Evolutionary conservation across 2,797 vertebrate genomes (phyloP).

Genomic region (Vespertilio murinus): DNA sequence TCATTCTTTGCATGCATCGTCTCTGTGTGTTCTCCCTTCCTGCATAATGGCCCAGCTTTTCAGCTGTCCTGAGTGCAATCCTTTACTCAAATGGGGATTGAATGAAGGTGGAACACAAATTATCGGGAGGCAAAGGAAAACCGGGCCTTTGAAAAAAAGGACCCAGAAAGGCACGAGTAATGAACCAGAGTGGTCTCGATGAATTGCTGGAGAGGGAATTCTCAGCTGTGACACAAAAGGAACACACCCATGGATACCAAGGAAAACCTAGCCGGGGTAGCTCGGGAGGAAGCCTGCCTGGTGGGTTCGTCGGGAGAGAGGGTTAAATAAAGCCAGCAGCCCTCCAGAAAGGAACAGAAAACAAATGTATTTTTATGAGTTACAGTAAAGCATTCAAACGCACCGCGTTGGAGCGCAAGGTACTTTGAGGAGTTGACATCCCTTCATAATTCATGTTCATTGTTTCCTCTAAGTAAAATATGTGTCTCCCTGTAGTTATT

Average conservation of each 20-base stretch:
- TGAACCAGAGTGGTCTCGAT: slow-evolving; percentile 37
- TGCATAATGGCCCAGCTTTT: slow-evolving; percentile 52
- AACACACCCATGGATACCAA: background rate
- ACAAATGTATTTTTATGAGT: slow-evolving; percentile 68
- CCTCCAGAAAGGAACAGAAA: slow-evolving; percentile 68
- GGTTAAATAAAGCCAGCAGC: background rate
- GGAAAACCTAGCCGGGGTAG: slow-evolving; percentile 9
- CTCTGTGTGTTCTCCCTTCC: slow-evolving; percentile 49
- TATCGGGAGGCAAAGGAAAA: slow-evolving; percentile 54
- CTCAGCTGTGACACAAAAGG: slow-evolving; percentile 56
- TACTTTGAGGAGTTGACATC: slow-evolving; percentile 70
- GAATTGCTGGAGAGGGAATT: slow-evolving; percentile 62
- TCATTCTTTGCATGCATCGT: slow-evolving; percentile 42
- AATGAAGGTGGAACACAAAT: slow-evolving; percentile 62
- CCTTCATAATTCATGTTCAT: slow-evolving; percentile 80
- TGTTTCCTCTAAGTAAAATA: slow-evolving; percentile 84
- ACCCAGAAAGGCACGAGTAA: slow-evolving; percentile 39
- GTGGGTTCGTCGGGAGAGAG: background rate
- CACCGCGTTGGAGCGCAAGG: slow-evolving; percentile 78
- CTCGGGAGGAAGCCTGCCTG: slow-evolving; percentile 11
- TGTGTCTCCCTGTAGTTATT: slow-evolving; percentile 78
- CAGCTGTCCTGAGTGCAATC: slow-evolving; percentile 40
- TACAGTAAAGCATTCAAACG: slow-evolving; percentile 64
- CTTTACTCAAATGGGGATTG: slow-evolving; percentile 58
- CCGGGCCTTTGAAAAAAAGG: slow-evolving; percentile 49